Evolutionary conservation across 1,140 invertebrate species (phyloP).

Genomic region (Fopius arisanus): DNA sequence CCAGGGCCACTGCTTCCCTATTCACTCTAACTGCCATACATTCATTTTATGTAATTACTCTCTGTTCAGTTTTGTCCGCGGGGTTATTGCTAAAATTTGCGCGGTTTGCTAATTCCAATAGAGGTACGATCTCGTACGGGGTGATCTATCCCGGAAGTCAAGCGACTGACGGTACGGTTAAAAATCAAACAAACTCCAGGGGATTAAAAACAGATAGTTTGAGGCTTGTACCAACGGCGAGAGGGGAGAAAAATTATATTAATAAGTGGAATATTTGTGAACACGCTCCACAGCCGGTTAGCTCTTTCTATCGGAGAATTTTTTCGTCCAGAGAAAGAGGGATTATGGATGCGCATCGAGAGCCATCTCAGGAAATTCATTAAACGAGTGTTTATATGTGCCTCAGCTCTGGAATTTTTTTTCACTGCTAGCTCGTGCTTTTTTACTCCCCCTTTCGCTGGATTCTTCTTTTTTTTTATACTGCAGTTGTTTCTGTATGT

Average conservation of each 20-base stretch:
- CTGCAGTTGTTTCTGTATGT: not conserved
- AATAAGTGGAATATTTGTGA: constrained; percentile 57
- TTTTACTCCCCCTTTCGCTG: constrained; percentile 28
- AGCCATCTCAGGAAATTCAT: constrained; percentile 52
- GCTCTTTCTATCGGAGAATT: constrained; percentile 54
- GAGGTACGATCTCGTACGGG: too few species aligned
- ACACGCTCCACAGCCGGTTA: constrained; percentile 28
- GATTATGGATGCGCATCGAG: constrained; percentile 1
- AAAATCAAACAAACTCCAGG: constrained; percentile 43
- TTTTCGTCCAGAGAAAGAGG: constrained; percentile 28
- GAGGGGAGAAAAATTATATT: constrained; percentile 47
- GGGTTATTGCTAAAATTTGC: too few species aligned
- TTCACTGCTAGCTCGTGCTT: constrained; percentile 19
- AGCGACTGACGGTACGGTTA: not conserved
- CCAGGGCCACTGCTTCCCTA: not conserved
- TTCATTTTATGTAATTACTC: not conserved
- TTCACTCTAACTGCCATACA: not conserved
- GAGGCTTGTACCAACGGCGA: not conserved
- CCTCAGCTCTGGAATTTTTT: constrained; percentile 27
- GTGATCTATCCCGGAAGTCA: too few species aligned
- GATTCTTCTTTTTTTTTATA: constrained; percentile 2
- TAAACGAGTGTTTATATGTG: constrained; percentile 37
- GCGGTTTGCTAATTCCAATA: too few species aligned
- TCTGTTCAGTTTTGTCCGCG: not conserved
- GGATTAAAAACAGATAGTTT: not conserved